Evolutionary conservation across 2,888 invertebrate species (phyloP), one percentile per base, ranked within the genome.

Genomic region (Drosophila testacea): DNA sequence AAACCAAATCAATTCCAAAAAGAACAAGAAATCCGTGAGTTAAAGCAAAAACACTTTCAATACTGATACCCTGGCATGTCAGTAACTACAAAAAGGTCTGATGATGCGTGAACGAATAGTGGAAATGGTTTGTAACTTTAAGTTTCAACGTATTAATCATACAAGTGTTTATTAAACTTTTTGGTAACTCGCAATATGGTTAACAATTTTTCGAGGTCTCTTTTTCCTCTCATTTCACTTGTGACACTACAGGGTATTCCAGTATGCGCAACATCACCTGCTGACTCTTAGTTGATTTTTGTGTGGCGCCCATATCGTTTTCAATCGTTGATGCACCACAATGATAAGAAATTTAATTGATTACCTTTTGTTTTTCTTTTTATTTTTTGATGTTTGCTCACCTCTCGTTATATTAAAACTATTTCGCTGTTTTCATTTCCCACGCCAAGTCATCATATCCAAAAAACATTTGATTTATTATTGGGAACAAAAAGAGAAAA

Each of bases 271-370:
- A 32, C 41, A 16, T 30, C 39, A 46, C n/a, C 54, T 65, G 55
- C 36, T 56, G 54, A 13, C 32, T 28, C 34, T 39, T 39, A 30
- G 44, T 22, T 50, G 34, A n/a, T 41, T 36, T 62, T 48, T 38
- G 48, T 67, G 57, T 72, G 77, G 80, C 80, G 79, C 75, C 74
- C 79, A 52, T n/a, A 61, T 69, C 39, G 7, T 64, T 73, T 76
- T 72, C 64, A 69, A 65, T 64, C 66, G 46, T 63, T 48, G 88
- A 88, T 86, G 85, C 88, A 86, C 85, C 79, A 80, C 88, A 86
- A 86, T 86, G 85, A 86, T 86, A 86, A 83, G 74, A 83, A 79
- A 81, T 88, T 88, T 88, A 86, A 86, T 86, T 86, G 85, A 86
- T 86, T 86, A 86, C 74, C 78, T 74, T 85, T 87, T 83, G 88